These are phyloP conservation scores for Colostygia pectinataria DNA, from an alignment of 2,888 invertebrate species.

Conservation along the genomic window DNA sequence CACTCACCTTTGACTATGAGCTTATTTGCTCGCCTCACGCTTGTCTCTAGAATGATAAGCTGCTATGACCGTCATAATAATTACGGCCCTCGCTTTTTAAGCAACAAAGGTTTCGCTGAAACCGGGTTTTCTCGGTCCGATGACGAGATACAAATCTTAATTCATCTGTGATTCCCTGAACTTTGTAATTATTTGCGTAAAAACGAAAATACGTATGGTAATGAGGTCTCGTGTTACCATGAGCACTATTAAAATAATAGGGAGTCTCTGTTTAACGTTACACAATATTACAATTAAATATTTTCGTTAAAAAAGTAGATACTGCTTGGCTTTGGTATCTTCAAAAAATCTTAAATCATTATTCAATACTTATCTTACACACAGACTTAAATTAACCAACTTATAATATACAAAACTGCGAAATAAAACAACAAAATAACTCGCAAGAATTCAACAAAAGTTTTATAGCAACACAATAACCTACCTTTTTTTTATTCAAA, in stretches of 20 bases:
- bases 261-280: not conserved
- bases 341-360: too few relatives aligned
- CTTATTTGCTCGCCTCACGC: too few relatives aligned
- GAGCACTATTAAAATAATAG: not conserved
- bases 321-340: too few relatives aligned
- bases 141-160: slow-evolving; percentile 43
- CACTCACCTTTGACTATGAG: too few relatives aligned
- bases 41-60: too few relatives aligned
- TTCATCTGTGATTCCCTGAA: slow-evolving; percentile 37
- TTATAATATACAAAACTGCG: not conserved
- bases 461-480: not conserved
- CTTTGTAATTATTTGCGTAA: slow-evolving; percentile 25
- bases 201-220: slow-evolving; percentile 8
- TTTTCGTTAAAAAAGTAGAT: too few relatives aligned
- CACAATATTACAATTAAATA: too few relatives aligned
- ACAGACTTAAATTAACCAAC: not conserved
- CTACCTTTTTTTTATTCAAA: not conserved
- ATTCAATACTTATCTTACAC: too few relatives aligned
- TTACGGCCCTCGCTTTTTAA: not conserved
- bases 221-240: not conserved
- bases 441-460: not conserved
- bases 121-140: slow-evolving; percentile 41
- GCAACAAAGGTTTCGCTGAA: slow-evolving; percentile 5
- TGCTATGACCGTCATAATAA: too few relatives aligned
- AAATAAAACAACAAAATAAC: not conserved